Evolutionary conservation across 2,113 vertebrate species (phyloP).

Genomic region (Periophthalmus modestus): DNA sequence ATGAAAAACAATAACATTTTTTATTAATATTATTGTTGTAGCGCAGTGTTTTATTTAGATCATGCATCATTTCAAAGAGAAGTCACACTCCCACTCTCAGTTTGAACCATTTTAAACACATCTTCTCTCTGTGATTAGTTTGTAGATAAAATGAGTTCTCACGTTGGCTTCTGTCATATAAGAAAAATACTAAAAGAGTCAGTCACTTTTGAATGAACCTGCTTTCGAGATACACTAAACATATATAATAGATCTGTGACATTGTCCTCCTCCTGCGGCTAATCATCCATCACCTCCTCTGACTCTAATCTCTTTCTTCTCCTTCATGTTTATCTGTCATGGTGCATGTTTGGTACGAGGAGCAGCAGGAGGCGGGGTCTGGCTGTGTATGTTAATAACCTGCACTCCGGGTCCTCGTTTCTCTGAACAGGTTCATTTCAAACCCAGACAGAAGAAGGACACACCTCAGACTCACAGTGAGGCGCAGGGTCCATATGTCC

Average conservation of each 20-base stretch:
- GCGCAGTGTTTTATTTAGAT: too few species aligned
- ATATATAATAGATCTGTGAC: not conserved
- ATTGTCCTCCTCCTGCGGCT: not conserved
- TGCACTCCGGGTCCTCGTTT: constrained; percentile 51
- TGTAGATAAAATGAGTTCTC: too few species aligned
- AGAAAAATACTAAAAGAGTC: too few species aligned
- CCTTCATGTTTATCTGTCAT: constrained; percentile 5
- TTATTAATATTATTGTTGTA: too few species aligned
- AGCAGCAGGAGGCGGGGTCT: constrained; percentile 58
- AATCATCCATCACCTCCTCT: not conserved
- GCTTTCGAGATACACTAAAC: not conserved
- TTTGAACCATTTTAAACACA: too few species aligned
- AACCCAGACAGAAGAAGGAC: not conserved
- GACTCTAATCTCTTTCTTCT: not conserved
- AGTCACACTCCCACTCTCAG: too few species aligned
- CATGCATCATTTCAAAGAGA: too few species aligned
- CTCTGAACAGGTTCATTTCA: not conserved
- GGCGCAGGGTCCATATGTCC: not conserved
- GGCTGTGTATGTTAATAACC: constrained; percentile 68
- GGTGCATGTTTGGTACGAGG: constrained; percentile 41
- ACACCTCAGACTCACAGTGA: not conserved
- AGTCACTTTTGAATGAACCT: too few species aligned
- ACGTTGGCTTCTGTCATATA: too few species aligned
- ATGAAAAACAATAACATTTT: too few species aligned
- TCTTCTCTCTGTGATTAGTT: too few species aligned